Evolutionary conservation across 2,797 vertebrate genomes (phyloP).

Genomic region (Alcedo atthis): DNA sequence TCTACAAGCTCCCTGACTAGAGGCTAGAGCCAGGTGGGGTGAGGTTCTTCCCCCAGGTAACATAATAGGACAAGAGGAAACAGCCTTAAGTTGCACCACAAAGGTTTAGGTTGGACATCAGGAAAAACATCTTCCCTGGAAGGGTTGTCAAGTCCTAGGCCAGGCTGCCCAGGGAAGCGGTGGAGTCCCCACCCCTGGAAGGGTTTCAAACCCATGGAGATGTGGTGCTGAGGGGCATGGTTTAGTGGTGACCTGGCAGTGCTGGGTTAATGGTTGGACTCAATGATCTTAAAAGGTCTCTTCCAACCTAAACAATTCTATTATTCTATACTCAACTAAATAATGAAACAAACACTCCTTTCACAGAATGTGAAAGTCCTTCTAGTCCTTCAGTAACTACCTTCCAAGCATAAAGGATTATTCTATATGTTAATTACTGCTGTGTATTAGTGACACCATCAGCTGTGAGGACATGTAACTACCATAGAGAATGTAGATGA

Average conservation of each 20-base stretch:
- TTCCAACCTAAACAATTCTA: not conserved
- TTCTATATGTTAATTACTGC: not conserved
- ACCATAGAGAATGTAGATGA: not conserved
- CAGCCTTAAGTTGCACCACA: not conserved
- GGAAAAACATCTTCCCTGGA: not conserved
- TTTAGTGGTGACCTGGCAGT: not conserved
- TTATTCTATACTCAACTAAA: not conserved
- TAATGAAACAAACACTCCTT: not conserved
- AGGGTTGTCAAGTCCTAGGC: not conserved
- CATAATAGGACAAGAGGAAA: not conserved
- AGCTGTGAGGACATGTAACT: not conserved
- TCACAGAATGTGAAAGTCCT: not conserved
- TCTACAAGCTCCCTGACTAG: not conserved
- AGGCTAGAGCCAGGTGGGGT: not conserved
- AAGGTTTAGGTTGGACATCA: not conserved
- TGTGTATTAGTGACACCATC: not conserved
- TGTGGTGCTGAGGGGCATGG: not conserved
- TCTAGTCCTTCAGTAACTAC: not conserved
- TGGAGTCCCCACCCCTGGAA: not conserved
- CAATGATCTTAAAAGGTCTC: not conserved
- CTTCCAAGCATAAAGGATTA: not conserved
- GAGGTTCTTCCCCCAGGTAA: not conserved
- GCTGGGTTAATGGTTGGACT: not conserved
- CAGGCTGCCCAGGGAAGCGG: not conserved
- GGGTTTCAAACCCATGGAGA: not conserved